Evolutionary conservation across 2,888 invertebrate species (phyloP).

Genomic region (Salpingus planirostris): DNA sequence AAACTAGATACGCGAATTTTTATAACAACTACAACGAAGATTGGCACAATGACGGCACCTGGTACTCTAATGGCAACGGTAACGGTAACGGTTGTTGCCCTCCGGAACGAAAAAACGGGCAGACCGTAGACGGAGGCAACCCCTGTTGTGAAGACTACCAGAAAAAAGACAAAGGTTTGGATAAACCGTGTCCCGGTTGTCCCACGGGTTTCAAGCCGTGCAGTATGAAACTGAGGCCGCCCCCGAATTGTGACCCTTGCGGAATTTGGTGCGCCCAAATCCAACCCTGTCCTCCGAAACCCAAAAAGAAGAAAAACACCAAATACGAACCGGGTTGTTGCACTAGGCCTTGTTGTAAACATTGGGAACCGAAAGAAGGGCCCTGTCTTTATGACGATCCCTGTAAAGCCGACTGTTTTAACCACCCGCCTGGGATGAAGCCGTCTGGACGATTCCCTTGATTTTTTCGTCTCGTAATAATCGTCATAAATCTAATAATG

Average conservation of each 20-base stretch:
- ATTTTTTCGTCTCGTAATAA: no score
- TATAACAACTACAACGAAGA: slow-evolving; percentile 37
- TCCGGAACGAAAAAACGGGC: not conserved
- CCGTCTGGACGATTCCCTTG: slow-evolving; percentile 12
- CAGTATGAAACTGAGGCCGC: slow-evolving; percentile 32
- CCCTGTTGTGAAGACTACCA: slow-evolving; percentile 24
- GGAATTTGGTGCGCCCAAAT: slow-evolving; percentile 35
- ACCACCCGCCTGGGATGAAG: slow-evolving; percentile 32
- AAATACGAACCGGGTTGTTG: slow-evolving; percentile 27
- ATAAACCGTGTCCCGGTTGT: slow-evolving; percentile 21
- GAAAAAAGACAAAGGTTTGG: slow-evolving; percentile 12
- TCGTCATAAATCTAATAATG: no score
- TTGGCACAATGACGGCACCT: slow-evolving; percentile 18
- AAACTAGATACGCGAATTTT: slow-evolving; percentile 30
- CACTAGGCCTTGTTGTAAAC: slow-evolving; percentile 35
- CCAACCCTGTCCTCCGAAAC: slow-evolving; percentile 34
- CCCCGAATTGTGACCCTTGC: slow-evolving; percentile 32
- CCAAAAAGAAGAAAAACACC: slow-evolving; percentile 23
- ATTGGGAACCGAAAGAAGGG: slow-evolving; percentile 35
- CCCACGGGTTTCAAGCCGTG: slow-evolving; percentile 39
- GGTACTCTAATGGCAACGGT: not conserved
- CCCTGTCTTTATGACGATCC: slow-evolving; percentile 35
- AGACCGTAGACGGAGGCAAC: not conserved
- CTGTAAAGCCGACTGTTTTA: slow-evolving; percentile 37
- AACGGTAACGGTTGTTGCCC: not conserved